Conservation (phyloP, 2,113 vertebrate genomes). For the Pollachius pollachius region DNA sequence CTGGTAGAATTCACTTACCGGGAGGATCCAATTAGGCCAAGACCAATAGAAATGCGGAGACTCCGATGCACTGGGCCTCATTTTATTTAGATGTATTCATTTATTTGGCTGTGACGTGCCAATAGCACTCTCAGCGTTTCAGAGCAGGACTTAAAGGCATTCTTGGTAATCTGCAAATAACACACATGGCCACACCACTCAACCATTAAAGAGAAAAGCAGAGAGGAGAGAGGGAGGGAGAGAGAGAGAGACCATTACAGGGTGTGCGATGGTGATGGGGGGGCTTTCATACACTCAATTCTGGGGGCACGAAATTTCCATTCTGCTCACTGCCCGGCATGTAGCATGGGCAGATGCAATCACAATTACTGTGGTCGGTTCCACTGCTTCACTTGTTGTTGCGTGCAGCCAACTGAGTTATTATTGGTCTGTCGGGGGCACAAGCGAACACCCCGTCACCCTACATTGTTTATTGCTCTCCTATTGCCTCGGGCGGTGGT, state of each 20-base stretch:
- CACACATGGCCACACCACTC: constrained; percentile 20
- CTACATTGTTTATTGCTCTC: not conserved
- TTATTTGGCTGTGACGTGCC: not conserved
- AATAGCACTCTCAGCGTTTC: not conserved
- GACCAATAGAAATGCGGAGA: too few relatives aligned
- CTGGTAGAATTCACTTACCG: too few relatives aligned
- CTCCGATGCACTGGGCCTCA: too few relatives aligned
- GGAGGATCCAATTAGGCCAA: too few relatives aligned
- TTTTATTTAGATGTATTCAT: too few relatives aligned
- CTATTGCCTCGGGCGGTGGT: too few relatives aligned
- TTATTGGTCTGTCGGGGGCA: constrained; percentile 4
- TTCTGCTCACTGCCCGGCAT: not conserved
- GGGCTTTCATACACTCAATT: not conserved
- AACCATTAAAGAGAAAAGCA: constrained; percentile 1
- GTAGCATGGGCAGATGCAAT: not conserved
- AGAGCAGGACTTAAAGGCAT: not conserved
- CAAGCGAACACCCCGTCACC: not conserved
- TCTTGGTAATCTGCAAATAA: constrained; percentile 33
- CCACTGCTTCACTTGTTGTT: constrained; percentile 19
- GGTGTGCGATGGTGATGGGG: not conserved
- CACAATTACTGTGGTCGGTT: not conserved
- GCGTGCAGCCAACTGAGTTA: constrained; percentile 15
- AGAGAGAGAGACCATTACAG: not conserved
- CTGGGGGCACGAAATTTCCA: not conserved
- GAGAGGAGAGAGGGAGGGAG: too few relatives aligned